Base-by-base conservation (phyloP, 2,888 invertebrate species). In the Spisula subtruncata region DNA sequence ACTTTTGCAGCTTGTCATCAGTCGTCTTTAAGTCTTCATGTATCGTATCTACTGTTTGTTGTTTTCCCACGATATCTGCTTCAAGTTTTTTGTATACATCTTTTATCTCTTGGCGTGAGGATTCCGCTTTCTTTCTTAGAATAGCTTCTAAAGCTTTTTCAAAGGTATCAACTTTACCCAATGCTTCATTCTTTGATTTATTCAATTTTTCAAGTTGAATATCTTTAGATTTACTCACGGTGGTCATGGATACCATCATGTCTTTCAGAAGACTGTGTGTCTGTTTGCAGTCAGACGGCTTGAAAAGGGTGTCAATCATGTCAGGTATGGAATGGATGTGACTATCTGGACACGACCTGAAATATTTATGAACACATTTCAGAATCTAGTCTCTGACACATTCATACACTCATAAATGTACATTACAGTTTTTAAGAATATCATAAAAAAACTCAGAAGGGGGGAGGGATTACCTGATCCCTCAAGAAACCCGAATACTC, bases 91-190 rank as follows among this genome's bases (percentile, higher is more conserved):
- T 81, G 16, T n/a, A 81, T 25, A 16, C n/a, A 20, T 51, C 51
- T 29, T 81, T 51, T 48, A 81, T 51, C 29, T 51, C 48, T 29
- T 81, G 18, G 25, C 48, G n/a, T 81, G 81, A 81, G 25, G 16
- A 29, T 5, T 81, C 51, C 2, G 48, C 81, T 6, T n/a, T n/a
- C 0, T 81, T 41, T 20, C 46, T n/a, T 2, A 80, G 20, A 16
- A 80, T 16, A 16, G 20, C 14, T 80, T 80, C 80, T 29, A 48
- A 8, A 10, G 48, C 81, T 51, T 81, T 48, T 2, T 51, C 48
- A 51, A 51, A 81, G 48, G 8, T 25, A 25, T 51, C 29, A 1
- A 81, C 51, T 48, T n/a, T 12, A 25, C n/a, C 51, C 51, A 81
- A 6, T 16, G 81, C 51, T 25, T 48, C 29, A 6, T 16, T 51